phyloP scores from a whole-genome alignment of 2,113 vertebrate species.

The Carassius carassius region DNA sequence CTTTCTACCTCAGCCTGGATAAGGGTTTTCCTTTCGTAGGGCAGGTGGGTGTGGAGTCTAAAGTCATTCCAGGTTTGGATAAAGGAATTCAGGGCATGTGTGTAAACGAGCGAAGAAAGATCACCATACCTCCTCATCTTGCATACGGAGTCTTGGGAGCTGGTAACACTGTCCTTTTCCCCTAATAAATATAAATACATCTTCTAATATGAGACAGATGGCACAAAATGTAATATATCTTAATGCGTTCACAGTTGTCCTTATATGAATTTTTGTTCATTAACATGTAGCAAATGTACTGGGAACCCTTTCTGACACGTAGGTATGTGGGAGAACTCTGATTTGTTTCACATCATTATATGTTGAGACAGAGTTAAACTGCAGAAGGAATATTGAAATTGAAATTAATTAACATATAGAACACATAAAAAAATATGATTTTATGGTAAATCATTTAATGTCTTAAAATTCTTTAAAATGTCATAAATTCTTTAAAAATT shows the following conservation, averaged over 20 bases:
- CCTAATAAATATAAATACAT: not conserved
- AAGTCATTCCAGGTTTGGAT: constrained; percentile 90
- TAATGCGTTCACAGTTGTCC: not conserved
- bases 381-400: too few species aligned
- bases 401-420: too few species aligned
- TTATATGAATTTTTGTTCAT: not conserved
- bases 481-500: too few species aligned
- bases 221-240: not conserved
- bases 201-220: not conserved
- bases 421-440: too few species aligned
- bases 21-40: constrained; percentile 82
- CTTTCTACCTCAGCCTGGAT: constrained; percentile 78
- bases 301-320: not conserved
- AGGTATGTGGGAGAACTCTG: not conserved
- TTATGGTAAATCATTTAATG: too few species aligned
- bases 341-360: not conserved
- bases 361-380: too few species aligned
- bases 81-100: constrained; percentile 95
- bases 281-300: not conserved
- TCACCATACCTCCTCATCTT: constrained; percentile 90
- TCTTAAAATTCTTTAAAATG: too few species aligned
- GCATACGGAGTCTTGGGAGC: constrained; percentile 91
- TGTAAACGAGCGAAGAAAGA: constrained; percentile 88
- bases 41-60: constrained; percentile 85
- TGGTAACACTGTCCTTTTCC: constrained; percentile 72